Evolutionary conservation across 2,113 vertebrate genomes (phyloP).

Genomic region (Ctenodactylus gundi): DNA sequence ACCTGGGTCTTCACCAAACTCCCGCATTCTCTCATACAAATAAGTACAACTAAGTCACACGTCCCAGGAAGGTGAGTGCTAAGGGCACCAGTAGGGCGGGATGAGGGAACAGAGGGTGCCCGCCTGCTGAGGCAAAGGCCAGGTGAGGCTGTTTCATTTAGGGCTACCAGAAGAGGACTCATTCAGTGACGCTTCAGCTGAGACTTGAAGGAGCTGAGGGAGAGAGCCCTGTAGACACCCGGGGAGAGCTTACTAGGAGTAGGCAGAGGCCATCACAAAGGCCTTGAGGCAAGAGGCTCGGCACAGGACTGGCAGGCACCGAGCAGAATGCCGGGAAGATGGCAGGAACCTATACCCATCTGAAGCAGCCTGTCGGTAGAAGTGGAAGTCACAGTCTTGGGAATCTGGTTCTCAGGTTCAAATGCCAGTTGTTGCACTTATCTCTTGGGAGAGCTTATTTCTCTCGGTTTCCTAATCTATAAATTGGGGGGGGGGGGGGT

Average conservation of each 20-base stretch:
- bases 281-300: not conserved
- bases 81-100: not conserved
- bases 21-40: too few relatives aligned
- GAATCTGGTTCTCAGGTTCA: not conserved
- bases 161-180: not conserved
- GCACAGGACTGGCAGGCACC: not conserved
- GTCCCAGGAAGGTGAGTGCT: not conserved
- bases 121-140: not conserved
- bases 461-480: not conserved
- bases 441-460: not conserved
- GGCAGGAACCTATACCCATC: not conserved
- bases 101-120: not conserved
- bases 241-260: not conserved
- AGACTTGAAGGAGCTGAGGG: not conserved
- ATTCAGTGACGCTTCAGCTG: not conserved
- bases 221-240: not conserved
- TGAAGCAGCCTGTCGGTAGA: not conserved
- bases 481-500: too few relatives aligned
- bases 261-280: not conserved
- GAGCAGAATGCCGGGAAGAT: not conserved
- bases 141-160: not conserved
- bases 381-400: not conserved
- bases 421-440: not conserved
- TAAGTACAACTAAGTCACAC: too few relatives aligned
- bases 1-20: not conserved